Evolutionary conservation across 64 coral and sea anemone species (phyloP).

Genomic region (Hydrozoanthus tunicans): DNA sequence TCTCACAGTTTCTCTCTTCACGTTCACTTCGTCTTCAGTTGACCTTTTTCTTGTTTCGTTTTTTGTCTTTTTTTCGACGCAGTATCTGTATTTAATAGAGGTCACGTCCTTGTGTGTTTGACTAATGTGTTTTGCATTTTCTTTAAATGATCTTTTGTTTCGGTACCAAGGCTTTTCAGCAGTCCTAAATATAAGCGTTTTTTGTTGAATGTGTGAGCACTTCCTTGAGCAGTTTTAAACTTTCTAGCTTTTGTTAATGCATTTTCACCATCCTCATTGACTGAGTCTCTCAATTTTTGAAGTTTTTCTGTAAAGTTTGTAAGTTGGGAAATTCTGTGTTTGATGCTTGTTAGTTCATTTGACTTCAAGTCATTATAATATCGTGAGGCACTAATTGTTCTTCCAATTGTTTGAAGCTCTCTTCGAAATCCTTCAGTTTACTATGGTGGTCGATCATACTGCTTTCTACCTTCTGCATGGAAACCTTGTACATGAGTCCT

Average conservation of each 20-base stretch:
- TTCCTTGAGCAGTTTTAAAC: constrained; percentile 41
- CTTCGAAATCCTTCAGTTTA: constrained; percentile 38
- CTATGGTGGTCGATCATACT: constrained; percentile 26
- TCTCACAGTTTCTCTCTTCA: constrained; percentile 16
- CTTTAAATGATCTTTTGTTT: constrained; percentile 53
- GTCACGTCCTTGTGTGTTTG: constrained; percentile 29
- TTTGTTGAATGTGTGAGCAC: constrained; percentile 54
- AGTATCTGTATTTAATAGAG: constrained; percentile 11
- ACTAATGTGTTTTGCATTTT: constrained; percentile 40
- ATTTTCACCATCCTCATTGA: constrained; percentile 37
- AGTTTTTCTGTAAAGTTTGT: constrained; percentile 63
- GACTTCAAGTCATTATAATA: constrained; percentile 56
- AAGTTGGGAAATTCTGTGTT: constrained; percentile 63
- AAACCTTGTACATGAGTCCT: constrained; percentile 29
- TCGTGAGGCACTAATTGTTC: constrained; percentile 38
- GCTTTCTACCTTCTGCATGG: constrained; percentile 51
- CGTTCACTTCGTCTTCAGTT: constrained; percentile 3
- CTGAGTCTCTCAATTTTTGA: constrained; percentile 53
- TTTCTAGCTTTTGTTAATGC: constrained; percentile 57
- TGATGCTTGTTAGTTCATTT: constrained; percentile 66
- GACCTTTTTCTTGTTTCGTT: constrained; percentile 25
- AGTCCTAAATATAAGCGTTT: not conserved
- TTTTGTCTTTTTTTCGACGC: constrained; percentile 3
- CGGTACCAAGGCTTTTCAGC: constrained; percentile 45
- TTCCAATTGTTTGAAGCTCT: constrained; percentile 32